Conservation (phyloP, 2,797 vertebrate genomes). For the Mergus octosetaceus region DNA sequence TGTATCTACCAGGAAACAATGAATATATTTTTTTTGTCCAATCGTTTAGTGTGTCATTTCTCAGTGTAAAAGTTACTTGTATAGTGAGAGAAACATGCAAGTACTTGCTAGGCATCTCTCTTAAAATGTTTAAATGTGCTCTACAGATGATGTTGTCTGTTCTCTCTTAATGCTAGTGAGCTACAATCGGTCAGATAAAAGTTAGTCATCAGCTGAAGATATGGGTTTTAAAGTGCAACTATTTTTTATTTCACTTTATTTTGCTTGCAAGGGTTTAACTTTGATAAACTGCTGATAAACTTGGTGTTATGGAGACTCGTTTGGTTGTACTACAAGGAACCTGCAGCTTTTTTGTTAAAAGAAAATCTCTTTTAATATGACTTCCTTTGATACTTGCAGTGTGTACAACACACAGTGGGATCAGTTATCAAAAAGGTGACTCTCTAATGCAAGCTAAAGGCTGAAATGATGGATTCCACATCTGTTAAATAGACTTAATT, state of each 20-base stretch:
- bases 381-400: constrained; percentile 33
- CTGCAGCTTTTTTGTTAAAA: neutral
- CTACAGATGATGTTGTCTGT: neutral
- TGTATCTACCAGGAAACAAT: neutral
- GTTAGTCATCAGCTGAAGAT: neutral
- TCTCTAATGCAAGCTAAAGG: constrained; percentile 57
- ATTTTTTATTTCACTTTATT: neutral
- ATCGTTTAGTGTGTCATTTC: neutral
- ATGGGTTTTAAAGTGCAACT: neutral
- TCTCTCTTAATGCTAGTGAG: neutral
- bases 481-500: constrained; percentile 70
- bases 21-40: neutral
- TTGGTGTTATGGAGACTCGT: neutral
- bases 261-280: neutral
- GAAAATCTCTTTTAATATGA: constrained; percentile 10
- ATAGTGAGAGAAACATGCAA: neutral
- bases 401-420: constrained; percentile 52
- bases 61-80: neutral
- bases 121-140: neutral
- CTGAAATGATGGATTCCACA: constrained; percentile 69
- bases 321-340: neutral
- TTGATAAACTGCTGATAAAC: neutral
- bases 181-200: neutral
- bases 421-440: constrained; percentile 62
- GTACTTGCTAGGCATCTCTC: neutral